These are phyloP conservation scores for Theonella swinhoei DNA, from an alignment of 37 sponge, comb jelly and placozoan species.

Conservation along the genomic window DNA sequence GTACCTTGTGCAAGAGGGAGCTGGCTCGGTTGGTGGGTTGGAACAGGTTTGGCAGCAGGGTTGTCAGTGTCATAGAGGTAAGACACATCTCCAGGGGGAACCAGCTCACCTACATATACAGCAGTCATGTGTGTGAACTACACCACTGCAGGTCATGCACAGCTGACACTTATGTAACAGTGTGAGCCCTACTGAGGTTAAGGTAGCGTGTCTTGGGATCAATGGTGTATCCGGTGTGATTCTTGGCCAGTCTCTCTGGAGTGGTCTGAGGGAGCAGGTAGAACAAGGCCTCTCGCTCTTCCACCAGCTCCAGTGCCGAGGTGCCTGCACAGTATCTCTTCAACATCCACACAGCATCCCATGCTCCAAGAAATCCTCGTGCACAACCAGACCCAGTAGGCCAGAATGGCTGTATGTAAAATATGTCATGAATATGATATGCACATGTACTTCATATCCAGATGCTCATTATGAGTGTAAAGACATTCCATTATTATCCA, in stretches of 20 bases:
- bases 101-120: conserved; percentile 14
- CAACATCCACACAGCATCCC: conserved; percentile 96
- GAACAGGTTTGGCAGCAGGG: not conserved
- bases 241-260: conserved; percentile 65
- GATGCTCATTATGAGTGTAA: not conserved
- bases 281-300: conserved; percentile 75
- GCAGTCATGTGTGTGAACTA: not conserved
- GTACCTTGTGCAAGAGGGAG: not conserved
- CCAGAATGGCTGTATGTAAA: conserved; percentile 89
- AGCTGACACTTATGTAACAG: not conserved
- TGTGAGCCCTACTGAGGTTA: conserved; percentile 9
- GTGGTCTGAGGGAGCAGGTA: conserved; percentile 87
- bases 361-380: conserved; percentile 85
- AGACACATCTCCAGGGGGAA: conserved; percentile 62
- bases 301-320: conserved; percentile 67
- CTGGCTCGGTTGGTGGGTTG: not conserved
- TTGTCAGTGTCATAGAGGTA: conserved; percentile 72
- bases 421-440: not conserved
- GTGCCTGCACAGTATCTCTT: conserved; percentile 74
- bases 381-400: conserved; percentile 94
- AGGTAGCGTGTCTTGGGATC: conserved; percentile 88
- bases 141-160: not conserved
- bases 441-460: not conserved
- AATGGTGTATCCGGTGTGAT: conserved; percentile 69
- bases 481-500: too few relatives aligned